Base-by-base conservation (phyloP, 2,888 invertebrate species). In the Camponotus fellah region DNA sequence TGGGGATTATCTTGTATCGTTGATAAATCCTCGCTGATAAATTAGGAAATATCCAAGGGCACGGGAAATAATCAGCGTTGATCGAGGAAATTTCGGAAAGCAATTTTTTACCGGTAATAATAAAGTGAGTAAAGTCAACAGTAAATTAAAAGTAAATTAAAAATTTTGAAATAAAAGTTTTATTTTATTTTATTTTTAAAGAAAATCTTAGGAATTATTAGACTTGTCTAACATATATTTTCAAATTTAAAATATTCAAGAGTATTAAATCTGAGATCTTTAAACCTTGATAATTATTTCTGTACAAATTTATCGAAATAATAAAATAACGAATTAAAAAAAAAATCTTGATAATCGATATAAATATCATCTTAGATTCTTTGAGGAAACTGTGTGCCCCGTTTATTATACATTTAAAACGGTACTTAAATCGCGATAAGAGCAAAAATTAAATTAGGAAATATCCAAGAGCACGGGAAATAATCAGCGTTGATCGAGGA, bases 71-170 rank as follows among this genome's bases (percentile, higher is more conserved):
- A 26, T 43, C 14, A 68, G 21, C 40, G 56, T 56, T 56, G 21
- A 12, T 43, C 5, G 37, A 56, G 43, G 32, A 76, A 65, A 4
- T 32, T 53, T 37, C n/a, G n/a, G 26, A 26, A 26, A 77, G 34
- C 37, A 53, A 77, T 68, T 32, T 76, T 65, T n/a, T 10, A 32
- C 56, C 43, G n/a, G 34, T 53, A 26, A 46, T 14, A 46, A 68
- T 9, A 43, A 40, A 56, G 56, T 68, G 56, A 77, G 77, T 77
- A 68, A 43, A 77, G 6, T 9, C 4, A 3, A 56, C n/a, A 14
- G 2, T 21, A 40, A 64, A 40, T 26, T n/a, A n/a, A n/a, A n/a
- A n/a, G n/a, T n/a, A n/a, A 40, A 26, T 0, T 43, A 14, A 77
- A 58, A 32, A 14, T 53, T 77, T 6, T 8, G n/a, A 43, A 32